Conservation (phyloP, 2,113 vertebrate genomes). For the Brachionichthys hirsutus region DNA sequence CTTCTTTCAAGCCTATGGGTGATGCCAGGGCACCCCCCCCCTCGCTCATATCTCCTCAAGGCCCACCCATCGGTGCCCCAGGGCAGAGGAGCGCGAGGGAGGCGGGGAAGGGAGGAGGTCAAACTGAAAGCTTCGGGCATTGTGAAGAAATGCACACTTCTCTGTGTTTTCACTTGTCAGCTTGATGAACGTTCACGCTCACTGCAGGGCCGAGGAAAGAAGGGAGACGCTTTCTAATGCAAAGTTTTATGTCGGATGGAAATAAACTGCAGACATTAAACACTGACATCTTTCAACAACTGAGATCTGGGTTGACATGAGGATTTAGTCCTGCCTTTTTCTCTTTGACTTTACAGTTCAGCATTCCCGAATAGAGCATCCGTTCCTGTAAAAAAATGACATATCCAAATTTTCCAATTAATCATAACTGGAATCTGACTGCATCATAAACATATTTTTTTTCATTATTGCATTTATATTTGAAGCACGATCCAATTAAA, state of each 20-base stretch:
- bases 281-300: conserved; percentile 25
- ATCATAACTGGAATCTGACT: too few species aligned
- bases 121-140: conserved; percentile 59
- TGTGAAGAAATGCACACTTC: conserved; percentile 57
- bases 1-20: conserved; percentile 40
- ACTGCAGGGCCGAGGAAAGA: conserved; percentile 17
- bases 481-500: too few species aligned
- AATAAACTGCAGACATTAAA: conserved; percentile 35
- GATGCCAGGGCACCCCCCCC: conserved; percentile 43
- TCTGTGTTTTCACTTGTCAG: conserved; percentile 73
- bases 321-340: background rate
- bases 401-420: too few species aligned
- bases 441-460: too few species aligned
- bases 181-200: conserved; percentile 62
- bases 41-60: conserved; percentile 29
- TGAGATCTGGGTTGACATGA: conserved; percentile 5
- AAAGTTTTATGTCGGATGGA: conserved; percentile 19
- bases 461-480: too few species aligned
- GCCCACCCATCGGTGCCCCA: conserved; percentile 50
- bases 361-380: too few species aligned
- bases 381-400: too few species aligned
- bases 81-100: conserved; percentile 48
- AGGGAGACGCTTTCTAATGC: background rate
- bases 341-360: too few species aligned
- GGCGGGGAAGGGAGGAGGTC: conserved; percentile 65